Evolutionary conservation across 2,113 vertebrate species (phyloP), one percentile per base, ranked within the genome.

Genomic region (Rattus norvegicus): DNA sequence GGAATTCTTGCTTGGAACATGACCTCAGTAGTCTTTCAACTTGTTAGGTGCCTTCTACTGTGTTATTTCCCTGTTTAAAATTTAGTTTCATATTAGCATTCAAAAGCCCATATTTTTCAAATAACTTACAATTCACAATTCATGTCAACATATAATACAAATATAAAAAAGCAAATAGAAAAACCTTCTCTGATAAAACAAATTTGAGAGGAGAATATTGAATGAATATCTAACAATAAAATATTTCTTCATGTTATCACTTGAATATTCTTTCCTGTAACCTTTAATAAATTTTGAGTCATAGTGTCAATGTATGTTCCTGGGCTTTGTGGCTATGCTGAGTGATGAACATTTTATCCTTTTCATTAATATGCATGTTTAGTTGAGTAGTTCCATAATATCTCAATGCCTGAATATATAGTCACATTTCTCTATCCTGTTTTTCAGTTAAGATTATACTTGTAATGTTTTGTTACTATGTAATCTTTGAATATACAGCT

Each of bases 381-480:
- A 81, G 49, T 30, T 54, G 7, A 83, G 49, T 73, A 24, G 6
- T 26, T 95, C 85, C 2, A 30, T 79, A 70, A 52, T 67, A 76
- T 92, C 88, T 12, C 4, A 67, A 3, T 36, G 3, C 6, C 24
- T 28, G 16, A 10, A 52, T 49, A 9, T 33, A 13, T 11, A 24
- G 30, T 59, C 22, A 80, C 59, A 54, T 61, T 73, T 67, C 76
- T 67, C 10, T 73, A 54, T 24, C 5, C 90, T 92, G 3, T 8
- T 17, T n/a, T 80, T 84, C 36, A 69, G 13, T 80, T 80, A 73
- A 94, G 81, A 70, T 80, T 92, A 72, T 67, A 72, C 70, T 79
- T 13, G 3, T 52, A 56, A n/a, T 11, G 61, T 80, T 95, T 69
- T 95, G 39, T 86, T 89, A 81, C 14, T 81, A 72, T 1, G 13